Conservation (phyloP, 1,140 invertebrate species). For the Araneus ventricosus region DNA sequence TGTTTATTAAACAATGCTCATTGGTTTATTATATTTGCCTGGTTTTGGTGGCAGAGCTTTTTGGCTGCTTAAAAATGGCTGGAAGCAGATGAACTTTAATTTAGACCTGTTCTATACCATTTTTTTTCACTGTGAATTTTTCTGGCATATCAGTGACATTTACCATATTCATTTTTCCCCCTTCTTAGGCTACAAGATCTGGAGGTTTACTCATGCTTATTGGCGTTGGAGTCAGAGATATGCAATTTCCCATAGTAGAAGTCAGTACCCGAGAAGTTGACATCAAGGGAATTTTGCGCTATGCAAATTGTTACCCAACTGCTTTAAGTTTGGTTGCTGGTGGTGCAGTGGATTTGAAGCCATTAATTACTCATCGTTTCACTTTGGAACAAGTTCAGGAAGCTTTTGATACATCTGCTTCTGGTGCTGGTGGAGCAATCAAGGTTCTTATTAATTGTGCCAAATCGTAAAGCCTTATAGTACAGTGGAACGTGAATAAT, state of each 20-base stretch:
- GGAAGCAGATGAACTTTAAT: too few species aligned
- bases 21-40: too few species aligned
- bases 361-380: slow-evolving; percentile 94
- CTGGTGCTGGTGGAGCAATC: slow-evolving; percentile 86
- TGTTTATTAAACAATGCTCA: too few species aligned
- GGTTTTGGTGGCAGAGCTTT: too few species aligned
- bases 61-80: too few species aligned
- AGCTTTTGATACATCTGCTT: slow-evolving; percentile 91
- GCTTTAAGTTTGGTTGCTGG: slow-evolving; percentile 91
- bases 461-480: neutral
- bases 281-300: slow-evolving; percentile 94
- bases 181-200: slow-evolving; percentile 84
- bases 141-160: too few species aligned
- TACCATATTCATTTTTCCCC: too few species aligned
- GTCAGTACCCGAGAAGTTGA: slow-evolving; percentile 92
- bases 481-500: too few species aligned
- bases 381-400: slow-evolving; percentile 89
- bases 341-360: slow-evolving; percentile 91
- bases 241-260: slow-evolving; percentile 89
- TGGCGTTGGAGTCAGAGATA: slow-evolving; percentile 89
- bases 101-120: too few species aligned
- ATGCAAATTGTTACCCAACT: slow-evolving; percentile 93
- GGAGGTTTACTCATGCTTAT: slow-evolving; percentile 92
- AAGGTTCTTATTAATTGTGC: slow-evolving; percentile 87
- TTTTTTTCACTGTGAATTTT: too few species aligned